Base-by-base conservation (phyloP, 2,888 invertebrate species). In the Thecophora atra region DNA sequence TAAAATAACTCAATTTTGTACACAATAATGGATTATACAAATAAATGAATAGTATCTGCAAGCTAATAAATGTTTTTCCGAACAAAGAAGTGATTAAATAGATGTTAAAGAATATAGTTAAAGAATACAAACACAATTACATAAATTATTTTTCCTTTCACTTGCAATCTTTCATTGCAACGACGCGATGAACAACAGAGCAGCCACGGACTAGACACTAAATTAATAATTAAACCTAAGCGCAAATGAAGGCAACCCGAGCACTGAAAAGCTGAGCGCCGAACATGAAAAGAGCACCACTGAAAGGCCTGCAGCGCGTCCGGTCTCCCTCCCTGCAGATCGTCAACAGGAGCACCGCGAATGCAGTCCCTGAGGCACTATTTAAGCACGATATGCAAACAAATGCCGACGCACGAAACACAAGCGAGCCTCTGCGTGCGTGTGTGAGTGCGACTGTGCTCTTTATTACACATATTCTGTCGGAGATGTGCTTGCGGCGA, bases 281-380 rank as follows among this genome's bases (percentile, higher is more conserved):
- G 15, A 66, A 19, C 21, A 42, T 30, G 26, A 54, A 30, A 69
- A 19, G 37, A 19, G 69, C 26, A 2, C 21, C 21, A 7, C 44
- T 19, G n/a, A 26, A 19, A 54, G 26, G 44, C 44, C 17, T 17
- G 15, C 47, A 64, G 19, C 47, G 47, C 44, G 47, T 44, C n/a
- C 17, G 26, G 15, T 26, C 44, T 24, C 6, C 47, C 47, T 13
- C 15, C 26, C 47, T 2, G 64, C 24, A 26, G 47, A 0, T 11
- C 17, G n/a, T 17, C 47, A n/a, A 4, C 47, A 47, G 47, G 15
- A 47, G 42, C 47, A 6, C 64, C 4, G 21, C 13, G 15, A 21
- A 42, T 56, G 58, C n/a, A 58, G 44, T 68, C 68, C 44, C 68
- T 42, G 37, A 54, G 68, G 68, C n/a, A 68, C 44, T 42, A 68